Conservation (phyloP, 2,797 vertebrate species). For the Selene dorsalis region DNA sequence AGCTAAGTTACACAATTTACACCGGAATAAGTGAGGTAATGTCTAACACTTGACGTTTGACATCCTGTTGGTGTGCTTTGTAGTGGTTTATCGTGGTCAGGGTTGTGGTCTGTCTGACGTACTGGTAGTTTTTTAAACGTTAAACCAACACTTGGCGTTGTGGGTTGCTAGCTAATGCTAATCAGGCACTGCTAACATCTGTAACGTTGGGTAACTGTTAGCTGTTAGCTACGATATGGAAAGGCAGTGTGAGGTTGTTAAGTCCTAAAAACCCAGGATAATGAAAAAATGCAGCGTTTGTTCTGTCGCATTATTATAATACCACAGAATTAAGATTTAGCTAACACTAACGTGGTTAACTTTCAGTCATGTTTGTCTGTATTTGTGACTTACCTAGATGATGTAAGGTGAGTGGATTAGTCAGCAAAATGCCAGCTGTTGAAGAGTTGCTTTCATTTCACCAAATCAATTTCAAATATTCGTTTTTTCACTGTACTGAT, state of each 20-base stretch:
- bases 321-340: accelerated
- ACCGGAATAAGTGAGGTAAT: conserved; percentile 40
- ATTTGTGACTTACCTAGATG: not conserved
- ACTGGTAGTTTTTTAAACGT: not conserved
- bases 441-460: not conserved
- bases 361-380: not conserved
- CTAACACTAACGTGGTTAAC: not conserved
- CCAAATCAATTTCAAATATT: accelerated
- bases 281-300: not conserved
- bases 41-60: not conserved
- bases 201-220: conserved; percentile 6
- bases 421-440: not conserved
- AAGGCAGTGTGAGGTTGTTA: not conserved
- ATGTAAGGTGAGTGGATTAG: conserved; percentile 2
- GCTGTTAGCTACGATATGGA: not conserved
- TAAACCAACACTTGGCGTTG: not conserved
- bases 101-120: not conserved
- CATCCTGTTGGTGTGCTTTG: not conserved
- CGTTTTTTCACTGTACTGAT: no score
- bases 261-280: not conserved
- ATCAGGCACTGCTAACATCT: conserved; percentile 6
- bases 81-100: accelerated
- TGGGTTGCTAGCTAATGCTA: conserved; percentile 27
- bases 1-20: not conserved
- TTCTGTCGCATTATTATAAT: not conserved